Conservation (phyloP, 1,140 invertebrate genomes). For the Lepidotrigona ventralis region DNA sequence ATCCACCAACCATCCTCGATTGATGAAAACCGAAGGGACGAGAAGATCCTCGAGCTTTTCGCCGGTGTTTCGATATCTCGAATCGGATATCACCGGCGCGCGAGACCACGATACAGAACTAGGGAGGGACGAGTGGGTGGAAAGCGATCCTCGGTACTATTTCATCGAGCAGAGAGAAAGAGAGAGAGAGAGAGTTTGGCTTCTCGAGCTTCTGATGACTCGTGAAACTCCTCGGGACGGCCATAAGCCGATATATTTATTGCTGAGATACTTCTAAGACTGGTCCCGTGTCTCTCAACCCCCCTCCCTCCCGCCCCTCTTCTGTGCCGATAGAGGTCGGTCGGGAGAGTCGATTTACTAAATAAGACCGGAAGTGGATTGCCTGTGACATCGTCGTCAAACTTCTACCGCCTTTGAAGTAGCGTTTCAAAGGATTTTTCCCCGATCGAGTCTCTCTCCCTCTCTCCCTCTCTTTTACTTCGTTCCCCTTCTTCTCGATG, state of each 20-base stretch:
- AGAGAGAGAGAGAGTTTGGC: constrained; percentile 29
- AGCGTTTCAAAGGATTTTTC: constrained; percentile 50
- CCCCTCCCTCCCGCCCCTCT: too few relatives aligned
- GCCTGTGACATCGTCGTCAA: constrained; percentile 50
- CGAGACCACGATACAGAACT: neutral
- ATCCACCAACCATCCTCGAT: neutral
- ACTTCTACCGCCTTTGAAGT: constrained; percentile 53
- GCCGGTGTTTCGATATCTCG: neutral
- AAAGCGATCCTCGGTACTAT: constrained; percentile 43
- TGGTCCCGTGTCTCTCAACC: constrained; percentile 25
- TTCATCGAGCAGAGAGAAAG: constrained; percentile 36
- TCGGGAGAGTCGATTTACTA: constrained; percentile 57
- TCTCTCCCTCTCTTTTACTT: too few relatives aligned
- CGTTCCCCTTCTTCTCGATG: neutral
- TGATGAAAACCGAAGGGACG: neutral
- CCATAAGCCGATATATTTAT: constrained; percentile 65
- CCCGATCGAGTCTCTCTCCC: constrained; percentile 5
- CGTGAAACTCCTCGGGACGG: constrained; percentile 60
- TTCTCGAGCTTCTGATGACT: constrained; percentile 60
- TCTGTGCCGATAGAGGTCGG: neutral
- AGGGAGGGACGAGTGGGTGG: neutral
- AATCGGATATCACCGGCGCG: neutral
- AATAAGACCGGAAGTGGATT: constrained; percentile 62
- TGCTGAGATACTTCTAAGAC: constrained; percentile 49
- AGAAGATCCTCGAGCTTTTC: neutral